These are phyloP conservation scores for Taenioides sp. DNA, from an alignment of 2,797 vertebrate genomes.

Conservation along the genomic window DNA sequence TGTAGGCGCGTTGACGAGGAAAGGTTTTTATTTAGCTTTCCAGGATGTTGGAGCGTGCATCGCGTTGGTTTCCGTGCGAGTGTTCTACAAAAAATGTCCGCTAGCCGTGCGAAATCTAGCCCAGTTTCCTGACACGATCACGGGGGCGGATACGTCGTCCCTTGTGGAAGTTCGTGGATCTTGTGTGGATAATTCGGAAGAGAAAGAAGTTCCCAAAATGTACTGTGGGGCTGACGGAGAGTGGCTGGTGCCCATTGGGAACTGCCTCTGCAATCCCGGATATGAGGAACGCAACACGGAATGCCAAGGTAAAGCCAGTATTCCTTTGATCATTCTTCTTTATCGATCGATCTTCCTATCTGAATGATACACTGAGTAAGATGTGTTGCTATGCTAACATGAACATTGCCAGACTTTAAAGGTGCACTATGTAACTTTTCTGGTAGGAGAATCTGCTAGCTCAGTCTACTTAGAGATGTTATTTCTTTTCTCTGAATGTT, in stretches of 20 bases:
- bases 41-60: slow-evolving; percentile 98
- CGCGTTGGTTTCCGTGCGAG: slow-evolving; percentile 91
- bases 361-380: neutral
- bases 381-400: neutral
- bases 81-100: slow-evolving; percentile 97
- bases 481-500: neutral
- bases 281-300: slow-evolving; percentile 90
- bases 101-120: slow-evolving; percentile 92
- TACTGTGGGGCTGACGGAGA: slow-evolving; percentile 98
- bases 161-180: slow-evolving; percentile 96
- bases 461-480: no score
- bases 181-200: slow-evolving; percentile 95
- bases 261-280: slow-evolving; percentile 94
- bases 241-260: slow-evolving; percentile 98
- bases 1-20: slow-evolving; percentile 86
- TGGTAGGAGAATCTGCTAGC: no score
- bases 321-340: neutral
- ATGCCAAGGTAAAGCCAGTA: slow-evolving; percentile 88
- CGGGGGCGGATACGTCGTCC: slow-evolving; percentile 92
- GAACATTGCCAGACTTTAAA: no score
- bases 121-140: slow-evolving; percentile 95
- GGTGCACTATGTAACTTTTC: no score
- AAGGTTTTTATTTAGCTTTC: slow-evolving; percentile 97
- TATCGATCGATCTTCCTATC: neutral
- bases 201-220: slow-evolving; percentile 98